phyloP scores from a whole-genome alignment of 2,888 invertebrate species.

The Oscheius onirici region DNA sequence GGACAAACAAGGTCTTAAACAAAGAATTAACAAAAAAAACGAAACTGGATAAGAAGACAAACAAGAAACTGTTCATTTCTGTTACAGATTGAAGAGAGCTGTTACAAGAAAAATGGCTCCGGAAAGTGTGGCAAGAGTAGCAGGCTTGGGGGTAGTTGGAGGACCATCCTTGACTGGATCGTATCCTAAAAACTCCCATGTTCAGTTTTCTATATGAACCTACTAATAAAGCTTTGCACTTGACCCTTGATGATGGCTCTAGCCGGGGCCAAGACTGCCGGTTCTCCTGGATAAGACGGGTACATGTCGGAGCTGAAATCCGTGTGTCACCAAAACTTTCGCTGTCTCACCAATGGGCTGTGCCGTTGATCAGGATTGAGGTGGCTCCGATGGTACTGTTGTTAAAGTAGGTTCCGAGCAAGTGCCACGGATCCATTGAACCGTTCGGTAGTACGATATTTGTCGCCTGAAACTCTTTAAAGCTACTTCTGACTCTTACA shows the following conservation, averaged over 20 bases:
- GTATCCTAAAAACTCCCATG: not conserved
- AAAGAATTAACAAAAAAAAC: no score
- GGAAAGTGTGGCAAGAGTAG: not conserved
- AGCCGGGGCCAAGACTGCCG: slow-evolving; percentile 50
- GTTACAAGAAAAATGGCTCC: no score
- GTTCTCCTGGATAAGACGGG: slow-evolving; percentile 57
- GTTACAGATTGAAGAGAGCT: no score
- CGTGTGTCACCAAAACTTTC: no score
- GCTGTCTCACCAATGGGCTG: slow-evolving; percentile 52
- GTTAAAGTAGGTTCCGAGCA: slow-evolving; percentile 50
- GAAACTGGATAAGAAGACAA: no score
- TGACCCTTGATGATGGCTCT: slow-evolving; percentile 39
- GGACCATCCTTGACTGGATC: slow-evolving; percentile 19
- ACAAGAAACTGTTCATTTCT: no score
- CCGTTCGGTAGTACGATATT: slow-evolving; percentile 66
- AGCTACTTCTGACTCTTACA: slow-evolving; percentile 25
- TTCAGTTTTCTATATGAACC: not conserved
- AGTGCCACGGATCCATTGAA: slow-evolving; percentile 65
- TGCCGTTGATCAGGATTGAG: slow-evolving; percentile 53
- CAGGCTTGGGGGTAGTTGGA: not conserved
- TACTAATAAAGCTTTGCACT: slow-evolving; percentile 21
- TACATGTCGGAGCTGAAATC: slow-evolving; percentile 61
- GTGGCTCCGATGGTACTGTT: slow-evolving; percentile 13
- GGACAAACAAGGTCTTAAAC: no score
- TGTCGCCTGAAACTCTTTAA: slow-evolving; percentile 38